Conservation (phyloP, 2,113 vertebrate species). For the Melanostigma gelatinosum region DNA sequence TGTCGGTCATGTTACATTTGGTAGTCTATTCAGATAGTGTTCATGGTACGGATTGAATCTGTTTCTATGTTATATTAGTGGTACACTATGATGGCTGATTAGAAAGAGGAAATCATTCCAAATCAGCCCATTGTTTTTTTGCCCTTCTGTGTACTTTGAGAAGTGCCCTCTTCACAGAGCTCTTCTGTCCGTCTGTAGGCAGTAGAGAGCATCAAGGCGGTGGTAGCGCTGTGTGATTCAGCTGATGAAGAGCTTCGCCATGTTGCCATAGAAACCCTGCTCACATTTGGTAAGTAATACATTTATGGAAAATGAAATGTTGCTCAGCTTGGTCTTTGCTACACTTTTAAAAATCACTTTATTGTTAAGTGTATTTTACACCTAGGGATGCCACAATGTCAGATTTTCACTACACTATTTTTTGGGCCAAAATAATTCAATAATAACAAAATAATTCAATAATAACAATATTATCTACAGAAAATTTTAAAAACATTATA, state of each 20-base stretch:
- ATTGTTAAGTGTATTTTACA: background rate
- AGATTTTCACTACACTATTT: too few species aligned
- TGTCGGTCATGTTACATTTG: background rate
- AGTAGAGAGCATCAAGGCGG: slow-evolving; percentile 91
- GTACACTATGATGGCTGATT: background rate
- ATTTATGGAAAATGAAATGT: background rate
- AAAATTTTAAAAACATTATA: background rate
- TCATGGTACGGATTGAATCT: background rate
- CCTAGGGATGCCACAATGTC: background rate
- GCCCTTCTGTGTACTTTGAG: background rate
- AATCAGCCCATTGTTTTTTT: background rate
- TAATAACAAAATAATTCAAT: too few species aligned
- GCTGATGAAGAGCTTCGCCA: slow-evolving; percentile 92
- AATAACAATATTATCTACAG: too few species aligned
- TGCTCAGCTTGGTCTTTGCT: background rate
- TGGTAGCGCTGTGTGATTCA: slow-evolving; percentile 90
- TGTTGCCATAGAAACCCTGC: slow-evolving; percentile 92
- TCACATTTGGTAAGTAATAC: slow-evolving; percentile 90
- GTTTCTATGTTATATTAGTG: background rate
- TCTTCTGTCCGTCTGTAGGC: slow-evolving; percentile 80
- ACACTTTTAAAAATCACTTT: background rate
- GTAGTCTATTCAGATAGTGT: background rate
- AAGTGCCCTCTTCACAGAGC: background rate
- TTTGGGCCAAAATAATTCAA: too few species aligned
- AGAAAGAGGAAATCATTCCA: background rate